Conservation (phyloP, 2,797 vertebrate genomes). For the Clarias laeviceps region DNA sequence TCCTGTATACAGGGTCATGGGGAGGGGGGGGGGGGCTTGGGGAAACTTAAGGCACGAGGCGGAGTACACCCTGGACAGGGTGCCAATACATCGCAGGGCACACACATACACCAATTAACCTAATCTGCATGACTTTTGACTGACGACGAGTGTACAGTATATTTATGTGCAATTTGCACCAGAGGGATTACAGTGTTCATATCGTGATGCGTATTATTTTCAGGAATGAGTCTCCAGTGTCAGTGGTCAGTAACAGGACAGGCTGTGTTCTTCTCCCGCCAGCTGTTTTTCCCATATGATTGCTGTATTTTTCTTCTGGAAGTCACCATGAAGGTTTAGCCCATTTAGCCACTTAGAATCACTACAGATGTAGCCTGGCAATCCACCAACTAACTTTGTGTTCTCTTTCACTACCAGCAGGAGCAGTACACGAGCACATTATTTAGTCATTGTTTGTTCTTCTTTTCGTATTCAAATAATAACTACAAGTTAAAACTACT, state of each 20-base stretch:
- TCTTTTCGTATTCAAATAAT: slow-evolving; percentile 49
- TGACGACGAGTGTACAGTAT: too few relatives aligned
- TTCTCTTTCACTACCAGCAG: slow-evolving; percentile 3
- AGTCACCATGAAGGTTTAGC: slow-evolving; percentile 21
- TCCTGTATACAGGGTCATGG: too few relatives aligned
- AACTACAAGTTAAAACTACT: slow-evolving; percentile 71
- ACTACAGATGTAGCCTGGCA: slow-evolving; percentile 9
- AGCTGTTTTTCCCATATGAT: not conserved
- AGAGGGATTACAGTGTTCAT: too few relatives aligned
- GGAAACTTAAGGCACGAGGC: too few relatives aligned
- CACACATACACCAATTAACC: too few relatives aligned
- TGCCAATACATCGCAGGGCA: too few relatives aligned
- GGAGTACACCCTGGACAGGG: too few relatives aligned
- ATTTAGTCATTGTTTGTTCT: not conserved
- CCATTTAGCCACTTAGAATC: slow-evolving; percentile 14
- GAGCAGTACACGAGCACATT: slow-evolving; percentile 5
- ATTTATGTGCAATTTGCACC: too few relatives aligned
- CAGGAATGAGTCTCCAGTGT: not conserved
- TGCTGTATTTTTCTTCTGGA: not conserved
- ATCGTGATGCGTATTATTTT: too few relatives aligned
- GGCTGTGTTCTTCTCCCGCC: not conserved
- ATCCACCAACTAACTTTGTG: not conserved
- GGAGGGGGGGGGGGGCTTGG: too few relatives aligned
- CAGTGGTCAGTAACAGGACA: too few relatives aligned
- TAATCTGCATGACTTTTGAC: too few relatives aligned